Percentiles rank a stretch among this genome's conserved stretches.
Conservation (phyloP, 2,113 vertebrate species). For the Tringa solitaria region DNA sequence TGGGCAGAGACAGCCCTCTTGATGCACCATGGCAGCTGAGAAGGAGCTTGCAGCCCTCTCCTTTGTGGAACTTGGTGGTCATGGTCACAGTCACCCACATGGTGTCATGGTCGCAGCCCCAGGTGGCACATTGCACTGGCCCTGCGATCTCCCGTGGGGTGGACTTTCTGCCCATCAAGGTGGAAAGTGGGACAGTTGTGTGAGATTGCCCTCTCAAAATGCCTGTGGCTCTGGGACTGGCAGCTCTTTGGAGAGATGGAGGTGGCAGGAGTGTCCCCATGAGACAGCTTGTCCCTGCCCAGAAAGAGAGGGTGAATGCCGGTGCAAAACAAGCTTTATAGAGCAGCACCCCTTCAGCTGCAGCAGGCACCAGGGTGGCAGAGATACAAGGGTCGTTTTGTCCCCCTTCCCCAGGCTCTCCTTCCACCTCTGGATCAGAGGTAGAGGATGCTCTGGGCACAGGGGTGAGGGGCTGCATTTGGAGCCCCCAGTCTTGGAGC, state of each 20-base stretch:
- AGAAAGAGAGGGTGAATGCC: neutral
- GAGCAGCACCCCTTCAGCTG: neutral
- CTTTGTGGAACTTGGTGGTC: fast-evolving
- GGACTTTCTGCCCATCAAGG: neutral
- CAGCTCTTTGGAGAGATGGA: neutral
- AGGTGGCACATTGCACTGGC: neutral
- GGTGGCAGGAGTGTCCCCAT: neutral
- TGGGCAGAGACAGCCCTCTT: neutral
- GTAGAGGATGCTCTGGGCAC: neutral
- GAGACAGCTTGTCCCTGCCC: neutral
- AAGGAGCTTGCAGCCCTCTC: neutral
- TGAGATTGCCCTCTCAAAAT: fast-evolving
- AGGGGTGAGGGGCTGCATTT: neutral
- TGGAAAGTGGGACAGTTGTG: neutral
- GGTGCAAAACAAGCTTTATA: neutral
- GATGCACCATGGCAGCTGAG: neutral
- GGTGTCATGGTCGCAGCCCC: no score
- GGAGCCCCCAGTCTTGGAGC: no score
- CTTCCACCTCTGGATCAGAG: neutral
- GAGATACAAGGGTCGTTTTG: fast-evolving
- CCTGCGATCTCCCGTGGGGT: fast-evolving
- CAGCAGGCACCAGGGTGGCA: neutral
- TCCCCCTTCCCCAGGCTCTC: neutral
- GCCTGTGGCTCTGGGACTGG: neutral
- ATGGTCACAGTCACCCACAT: fast-evolving